Evolutionary conservation across 2,888 invertebrate genomes (phyloP), one percentile per base, ranked within the genome.

Genomic region (Epistrophe eligans): DNA sequence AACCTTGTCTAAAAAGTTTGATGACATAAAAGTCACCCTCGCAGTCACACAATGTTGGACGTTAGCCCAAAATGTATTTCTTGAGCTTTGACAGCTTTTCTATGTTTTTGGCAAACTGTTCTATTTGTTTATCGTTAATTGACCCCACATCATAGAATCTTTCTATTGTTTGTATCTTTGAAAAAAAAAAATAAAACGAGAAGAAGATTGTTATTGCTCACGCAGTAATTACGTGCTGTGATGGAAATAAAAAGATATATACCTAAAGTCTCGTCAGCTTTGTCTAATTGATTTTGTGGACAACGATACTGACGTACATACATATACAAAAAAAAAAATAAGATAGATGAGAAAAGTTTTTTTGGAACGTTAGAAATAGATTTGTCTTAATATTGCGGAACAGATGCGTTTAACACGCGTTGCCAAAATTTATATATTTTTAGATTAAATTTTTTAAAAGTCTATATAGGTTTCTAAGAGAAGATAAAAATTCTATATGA

Each of bases 21-120:
- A 64, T 84, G 84, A 77, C 81, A 81, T 85, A 81, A 85, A 77
- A 45, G 58, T 35, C 45, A 76, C 60, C 71, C 57, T 66, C 66
- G 66, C 48, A 58, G n/a, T 24, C 64, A n/a, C 71, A 64, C 35
- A 55, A 71, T 45, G 28, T 84, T 84, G 84, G 84, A 84, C 66
- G 32, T 35, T 66, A 79, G 84, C 80, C 84, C 84, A 84, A 73
- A 57, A 64, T 58, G 60, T 79, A 73, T 83, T 60, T 58, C 45
- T 48, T 66, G 17, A 66, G 60, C 62, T 52, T 66, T 71, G 79
- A 84, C 79, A 79, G 64, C 43, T 70, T 58, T 60, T 70, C 32
- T 70, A 38, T 35, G 48, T 43, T 77, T 73, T 84, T 84, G 80
- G 77, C 80, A 84, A 58, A 60, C 60, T 13, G 40, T 77, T 55